A percentile compares a stretch with the other conserved stretches of the same genome.
Conservation (phyloP, 2,888 invertebrate species). For the Drosophila recens region DNA sequence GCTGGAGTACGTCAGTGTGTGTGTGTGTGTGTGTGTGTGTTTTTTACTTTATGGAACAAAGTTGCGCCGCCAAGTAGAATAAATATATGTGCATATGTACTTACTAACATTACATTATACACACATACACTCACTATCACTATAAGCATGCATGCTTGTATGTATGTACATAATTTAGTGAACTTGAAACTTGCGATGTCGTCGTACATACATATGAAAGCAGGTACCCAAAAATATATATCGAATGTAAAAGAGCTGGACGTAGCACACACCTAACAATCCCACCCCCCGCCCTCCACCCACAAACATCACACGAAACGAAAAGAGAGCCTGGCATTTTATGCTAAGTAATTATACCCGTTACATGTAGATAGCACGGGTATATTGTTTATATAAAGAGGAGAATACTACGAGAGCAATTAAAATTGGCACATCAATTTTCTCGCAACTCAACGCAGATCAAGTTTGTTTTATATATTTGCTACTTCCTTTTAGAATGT, state of each 20-base stretch:
- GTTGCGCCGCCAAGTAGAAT: conserved; percentile 65
- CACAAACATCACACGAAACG: neutral
- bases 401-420: too few species aligned
- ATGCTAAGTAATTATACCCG: conserved; percentile 68
- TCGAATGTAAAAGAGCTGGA: conserved; percentile 66
- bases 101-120: conserved; percentile 40
- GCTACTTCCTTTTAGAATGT: too few species aligned
- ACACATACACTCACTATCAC: conserved; percentile 3
- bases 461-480: too few species aligned
- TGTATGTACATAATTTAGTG: conserved; percentile 79
- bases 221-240: conserved; percentile 53
- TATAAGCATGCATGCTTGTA: conserved; percentile 35
- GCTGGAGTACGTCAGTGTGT: conserved; percentile 9
- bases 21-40: conserved; percentile 21
- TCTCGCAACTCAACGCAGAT: too few species aligned
- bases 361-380: too few species aligned
- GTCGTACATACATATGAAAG: conserved; percentile 27
- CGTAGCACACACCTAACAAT: conserved; percentile 23
- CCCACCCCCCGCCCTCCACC: neutral
- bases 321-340: conserved; percentile 43
- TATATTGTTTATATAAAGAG: neutral
- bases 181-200: conserved; percentile 72
- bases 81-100: conserved; percentile 60
- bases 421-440: too few species aligned
- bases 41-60: conserved; percentile 74